phyloP scores from a whole-genome alignment of 1,140 invertebrate species.

The Cyphomyrmex costatus region DNA sequence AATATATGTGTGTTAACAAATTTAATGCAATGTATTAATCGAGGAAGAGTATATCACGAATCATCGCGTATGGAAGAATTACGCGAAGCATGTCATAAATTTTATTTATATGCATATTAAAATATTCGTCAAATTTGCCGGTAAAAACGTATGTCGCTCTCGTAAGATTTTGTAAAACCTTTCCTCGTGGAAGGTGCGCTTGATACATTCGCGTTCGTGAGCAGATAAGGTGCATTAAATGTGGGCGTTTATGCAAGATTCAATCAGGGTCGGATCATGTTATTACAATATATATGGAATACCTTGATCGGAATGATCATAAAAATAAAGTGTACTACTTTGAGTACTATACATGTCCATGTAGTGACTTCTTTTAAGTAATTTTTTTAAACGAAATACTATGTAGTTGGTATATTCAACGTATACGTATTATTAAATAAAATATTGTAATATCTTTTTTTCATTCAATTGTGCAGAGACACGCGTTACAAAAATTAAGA shows the following conservation, averaged over 20 bases:
- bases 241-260: constrained; percentile 75
- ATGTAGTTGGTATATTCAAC: too few species aligned
- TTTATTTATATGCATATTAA: constrained; percentile 20
- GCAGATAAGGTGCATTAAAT: constrained; percentile 78
- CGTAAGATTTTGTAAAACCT: background rate
- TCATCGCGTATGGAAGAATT: background rate
- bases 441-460: too few species aligned
- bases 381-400: background rate
- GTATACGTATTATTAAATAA: too few species aligned
- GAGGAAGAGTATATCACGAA: background rate
- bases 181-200: background rate
- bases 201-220: constrained; percentile 44
- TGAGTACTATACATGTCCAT: background rate
- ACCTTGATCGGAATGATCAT: background rate
- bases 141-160: background rate
- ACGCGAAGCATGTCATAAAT: background rate
- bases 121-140: constrained; percentile 16
- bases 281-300: background rate
- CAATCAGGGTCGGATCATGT: constrained; percentile 10
- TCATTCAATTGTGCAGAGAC: background rate
- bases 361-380: background rate
- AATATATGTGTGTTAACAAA: background rate
- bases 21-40: background rate
- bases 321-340: constrained; percentile 22
- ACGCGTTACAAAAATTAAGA: background rate